Evolutionary conservation across 2,888 invertebrate genomes (phyloP).

Genomic region (Chymomyza amoena): DNA sequence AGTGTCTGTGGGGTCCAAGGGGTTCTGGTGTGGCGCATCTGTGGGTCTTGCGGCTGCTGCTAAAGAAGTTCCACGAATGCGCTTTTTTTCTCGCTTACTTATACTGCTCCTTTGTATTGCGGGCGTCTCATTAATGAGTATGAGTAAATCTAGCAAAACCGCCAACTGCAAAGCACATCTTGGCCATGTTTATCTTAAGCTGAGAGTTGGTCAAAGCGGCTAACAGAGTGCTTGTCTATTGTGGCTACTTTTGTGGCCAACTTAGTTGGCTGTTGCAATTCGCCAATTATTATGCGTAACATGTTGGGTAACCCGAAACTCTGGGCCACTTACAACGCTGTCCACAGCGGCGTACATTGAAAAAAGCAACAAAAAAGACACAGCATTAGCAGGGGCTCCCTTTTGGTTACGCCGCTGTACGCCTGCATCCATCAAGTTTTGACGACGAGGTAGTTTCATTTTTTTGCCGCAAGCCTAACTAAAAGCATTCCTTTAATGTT

Average conservation of each 20-base stretch:
- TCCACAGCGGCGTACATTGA: not conserved
- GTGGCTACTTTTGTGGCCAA: conserved; percentile 3
- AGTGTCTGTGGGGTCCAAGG: not conserved
- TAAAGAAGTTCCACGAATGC: not conserved
- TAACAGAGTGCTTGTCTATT: not conserved
- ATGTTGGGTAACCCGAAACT: conserved; percentile 55
- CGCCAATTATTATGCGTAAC: conserved; percentile 67
- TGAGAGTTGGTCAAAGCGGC: not conserved
- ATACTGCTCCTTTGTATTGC: not conserved
- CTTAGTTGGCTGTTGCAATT: conserved; percentile 41
- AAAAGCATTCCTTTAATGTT: conserved; percentile 71
- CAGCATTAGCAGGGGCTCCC: too few relatives aligned
- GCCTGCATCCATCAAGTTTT: not conserved
- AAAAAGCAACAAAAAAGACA: too few relatives aligned
- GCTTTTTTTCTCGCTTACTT: not conserved
- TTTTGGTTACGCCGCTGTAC: too few relatives aligned
- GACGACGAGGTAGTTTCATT: not conserved
- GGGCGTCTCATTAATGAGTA: not conserved
- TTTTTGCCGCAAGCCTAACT: conserved; percentile 29
- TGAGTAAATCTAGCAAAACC: conserved; percentile 13
- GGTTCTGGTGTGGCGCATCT: too few relatives aligned
- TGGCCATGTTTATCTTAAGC: not conserved
- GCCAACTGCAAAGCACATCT: not conserved
- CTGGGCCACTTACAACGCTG: conserved; percentile 43
- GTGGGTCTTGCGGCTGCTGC: too few relatives aligned